Conservation (phyloP, 1,140 invertebrate species). For the Ips typographus region DNA sequence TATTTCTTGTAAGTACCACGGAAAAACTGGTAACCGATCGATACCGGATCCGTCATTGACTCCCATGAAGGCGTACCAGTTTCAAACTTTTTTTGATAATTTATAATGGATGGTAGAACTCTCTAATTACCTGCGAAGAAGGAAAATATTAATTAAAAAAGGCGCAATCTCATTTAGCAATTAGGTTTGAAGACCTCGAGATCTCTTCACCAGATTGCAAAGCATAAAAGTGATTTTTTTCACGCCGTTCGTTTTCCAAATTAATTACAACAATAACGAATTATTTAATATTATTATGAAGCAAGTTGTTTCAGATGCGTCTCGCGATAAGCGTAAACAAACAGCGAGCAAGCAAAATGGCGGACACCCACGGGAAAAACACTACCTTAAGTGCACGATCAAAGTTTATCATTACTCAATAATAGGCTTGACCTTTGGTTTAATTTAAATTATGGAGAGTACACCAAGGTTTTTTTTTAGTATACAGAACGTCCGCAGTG, state of each 20-base stretch:
- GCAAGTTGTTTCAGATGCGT: neutral
- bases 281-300: neutral
- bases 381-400: neutral
- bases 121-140: neutral
- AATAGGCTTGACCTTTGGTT: neutral
- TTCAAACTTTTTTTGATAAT: neutral
- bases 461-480: neutral
- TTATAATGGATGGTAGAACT: neutral
- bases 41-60: neutral
- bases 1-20: neutral
- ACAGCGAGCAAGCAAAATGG: neutral
- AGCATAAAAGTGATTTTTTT: neutral
- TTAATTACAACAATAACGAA: neutral
- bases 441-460: constrained; percentile 3
- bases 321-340: neutral
- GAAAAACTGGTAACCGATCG: neutral
- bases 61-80: neutral
- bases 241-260: neutral
- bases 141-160: constrained; percentile 1
- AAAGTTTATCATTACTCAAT: neutral
- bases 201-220: neutral
- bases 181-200: neutral
- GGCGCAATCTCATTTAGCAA: neutral
- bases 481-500: neutral
- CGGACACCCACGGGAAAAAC: neutral